Base-by-base conservation (phyloP, 2,888 invertebrate species). In the Eurytoma adleriae region DNA sequence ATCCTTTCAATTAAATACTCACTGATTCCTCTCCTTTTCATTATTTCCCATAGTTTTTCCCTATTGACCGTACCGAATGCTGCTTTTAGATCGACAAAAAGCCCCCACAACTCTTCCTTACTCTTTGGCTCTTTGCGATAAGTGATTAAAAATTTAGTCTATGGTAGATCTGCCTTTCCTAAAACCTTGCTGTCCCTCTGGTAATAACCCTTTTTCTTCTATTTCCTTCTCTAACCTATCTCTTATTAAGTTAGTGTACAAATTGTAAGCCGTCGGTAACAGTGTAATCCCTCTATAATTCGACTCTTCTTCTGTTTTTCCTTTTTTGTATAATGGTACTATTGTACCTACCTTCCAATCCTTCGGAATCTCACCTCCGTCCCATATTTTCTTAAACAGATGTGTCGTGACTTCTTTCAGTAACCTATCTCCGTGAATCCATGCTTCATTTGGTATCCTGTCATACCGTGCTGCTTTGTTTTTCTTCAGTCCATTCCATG, bases 231-330 rank as follows among this genome's bases (percentile, higher is more conserved):
- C 62, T 57, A 83, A 24, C 64, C 82, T 84, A 0, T 69, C 59
- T 0, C 70, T 78, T 50, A 84, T 1, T 0, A 84, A 66, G n/a
- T 68, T 75, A 1, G 82, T 70, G 30, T 84, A 84, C 62, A 85
- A 76, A 30, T 84, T 85, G 59, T 84, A 86, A 2, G 59, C 73
- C 3, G 82, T 72, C 20, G 69, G 52, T 24, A 83, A 40, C 0
- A 85, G 59, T 0, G 84, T 80, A 10, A 85, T 83, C 1, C 83
- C 83, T 73, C 82, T 84, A 18, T 84, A 85, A 68, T 84, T 84
- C 16, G 59, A 48, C 12, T 48, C 62, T 2, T 79, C 54, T 0
- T 83, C 68, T 14, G 10, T 52, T 14, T 84, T 59, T 3, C 83
- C 81, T 52, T 82, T 83, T 62, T 84, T 85, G 30, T 77, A 80